Percentiles rank a stretch among this genome's conserved stretches.
These are phyloP conservation scores for Drosophila kepulauana DNA, from an alignment of 1,140 invertebrate species.

Conservation along the genomic window DNA sequence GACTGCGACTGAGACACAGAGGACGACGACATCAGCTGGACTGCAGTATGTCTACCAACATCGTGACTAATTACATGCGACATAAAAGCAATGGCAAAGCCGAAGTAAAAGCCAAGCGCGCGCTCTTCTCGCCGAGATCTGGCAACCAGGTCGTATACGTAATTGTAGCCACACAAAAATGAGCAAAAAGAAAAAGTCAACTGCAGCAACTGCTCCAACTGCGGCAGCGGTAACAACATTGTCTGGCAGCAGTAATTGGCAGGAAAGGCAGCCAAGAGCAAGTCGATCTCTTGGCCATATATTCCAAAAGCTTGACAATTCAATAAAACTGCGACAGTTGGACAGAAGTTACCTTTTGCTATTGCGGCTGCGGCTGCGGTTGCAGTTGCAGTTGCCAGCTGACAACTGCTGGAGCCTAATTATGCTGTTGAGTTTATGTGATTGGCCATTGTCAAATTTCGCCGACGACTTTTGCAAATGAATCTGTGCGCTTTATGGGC, in stretches of 20 bases:
- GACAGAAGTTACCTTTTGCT: conserved; percentile 35
- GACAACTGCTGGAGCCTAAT: conserved; percentile 38
- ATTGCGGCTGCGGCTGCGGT: conserved; percentile 33
- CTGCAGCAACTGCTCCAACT: conserved; percentile 25
- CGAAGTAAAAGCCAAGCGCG: conserved; percentile 14
- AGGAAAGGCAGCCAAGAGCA: conserved; percentile 57
- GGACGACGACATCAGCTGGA: conserved; percentile 52
- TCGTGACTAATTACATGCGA: conserved; percentile 83
- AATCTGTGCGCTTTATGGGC: conserved; percentile 43
- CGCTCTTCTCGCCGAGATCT: conserved; percentile 8
- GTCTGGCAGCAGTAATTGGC: conserved; percentile 66
- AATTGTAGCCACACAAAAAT: conserved; percentile 59
- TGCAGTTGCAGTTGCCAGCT: conserved; percentile 32
- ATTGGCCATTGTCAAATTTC: conserved; percentile 46
- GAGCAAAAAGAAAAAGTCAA: conserved; percentile 41
- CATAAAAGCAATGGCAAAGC: conserved; percentile 65
- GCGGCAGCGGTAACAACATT: conserved; percentile 26
- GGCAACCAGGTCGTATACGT: conserved; percentile 72
- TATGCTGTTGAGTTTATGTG: conserved; percentile 53
- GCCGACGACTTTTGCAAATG: conserved; percentile 25
- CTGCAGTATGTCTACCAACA: conserved; percentile 80
- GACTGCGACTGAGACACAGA: conserved; percentile 18
- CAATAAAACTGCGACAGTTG: conserved; percentile 64
- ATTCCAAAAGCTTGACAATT: conserved; percentile 54
- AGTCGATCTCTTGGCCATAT: conserved; percentile 41